phyloP scores from a whole-genome alignment of 2,888 invertebrate genomes.

The Cantharis nigra region DNA sequence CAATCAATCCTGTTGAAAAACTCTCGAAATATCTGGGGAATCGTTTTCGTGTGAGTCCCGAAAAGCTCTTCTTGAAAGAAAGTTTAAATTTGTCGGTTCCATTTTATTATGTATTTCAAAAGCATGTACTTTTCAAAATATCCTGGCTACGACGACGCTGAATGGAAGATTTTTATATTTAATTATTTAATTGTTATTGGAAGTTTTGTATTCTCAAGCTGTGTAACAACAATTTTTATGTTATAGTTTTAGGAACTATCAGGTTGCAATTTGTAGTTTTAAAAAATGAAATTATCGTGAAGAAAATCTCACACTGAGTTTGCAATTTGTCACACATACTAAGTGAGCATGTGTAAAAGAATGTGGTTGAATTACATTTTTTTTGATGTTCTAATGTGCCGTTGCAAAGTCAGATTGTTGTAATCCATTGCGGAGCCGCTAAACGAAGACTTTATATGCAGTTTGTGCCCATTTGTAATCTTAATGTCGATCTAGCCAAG shows the following conservation, averaged over 20 bases:
- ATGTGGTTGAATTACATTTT: slow-evolving; percentile 46
- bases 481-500: slow-evolving; percentile 39
- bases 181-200: background rate
- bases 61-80: too few relatives aligned
- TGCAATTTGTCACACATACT: slow-evolving; percentile 50
- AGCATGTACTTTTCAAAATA: background rate
- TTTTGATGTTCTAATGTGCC: slow-evolving; percentile 40
- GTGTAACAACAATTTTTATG: slow-evolving; percentile 7
- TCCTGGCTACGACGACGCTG: background rate
- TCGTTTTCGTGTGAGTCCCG: too few relatives aligned
- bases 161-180: background rate
- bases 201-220: slow-evolving; percentile 7
- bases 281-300: slow-evolving; percentile 25
- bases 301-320: slow-evolving; percentile 45
- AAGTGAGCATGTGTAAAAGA: slow-evolving; percentile 47
- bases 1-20: too few relatives aligned
- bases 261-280: slow-evolving; percentile 21
- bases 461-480: slow-evolving; percentile 44
- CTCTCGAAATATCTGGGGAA: too few relatives aligned
- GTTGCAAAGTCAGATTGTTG: slow-evolving; percentile 34
- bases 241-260: slow-evolving; percentile 28
- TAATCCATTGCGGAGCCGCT: slow-evolving; percentile 40
- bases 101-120: too few relatives aligned
- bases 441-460: slow-evolving; percentile 43
- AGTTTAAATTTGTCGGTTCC: too few relatives aligned